Evolutionary conservation across 2,113 vertebrate species (phyloP).

Genomic region (Ceuthmochares aereus): DNA sequence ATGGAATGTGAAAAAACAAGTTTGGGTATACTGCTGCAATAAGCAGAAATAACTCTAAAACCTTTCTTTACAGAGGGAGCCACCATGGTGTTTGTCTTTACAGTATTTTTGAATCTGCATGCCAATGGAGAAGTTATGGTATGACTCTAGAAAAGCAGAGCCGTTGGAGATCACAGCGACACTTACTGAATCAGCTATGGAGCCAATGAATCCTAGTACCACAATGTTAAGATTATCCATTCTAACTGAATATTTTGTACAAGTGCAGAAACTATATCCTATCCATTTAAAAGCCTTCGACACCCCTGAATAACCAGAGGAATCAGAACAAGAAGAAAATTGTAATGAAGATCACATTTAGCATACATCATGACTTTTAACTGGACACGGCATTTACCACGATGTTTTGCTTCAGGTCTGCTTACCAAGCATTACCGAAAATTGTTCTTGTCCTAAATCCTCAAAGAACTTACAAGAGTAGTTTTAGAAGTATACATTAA

Average conservation of each 20-base stretch:
- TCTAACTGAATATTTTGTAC: neutral
- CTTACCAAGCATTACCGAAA: neutral
- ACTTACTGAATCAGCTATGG: neutral
- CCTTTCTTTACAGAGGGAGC: neutral
- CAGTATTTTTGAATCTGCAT: neutral
- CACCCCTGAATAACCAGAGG: neutral
- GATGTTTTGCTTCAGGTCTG: neutral
- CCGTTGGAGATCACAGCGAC: neutral
- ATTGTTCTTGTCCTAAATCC: neutral
- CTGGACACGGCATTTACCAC: neutral
- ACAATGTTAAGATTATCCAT: neutral
- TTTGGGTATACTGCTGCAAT: neutral
- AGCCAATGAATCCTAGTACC: neutral
- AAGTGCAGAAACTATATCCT: neutral
- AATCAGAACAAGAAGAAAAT: neutral
- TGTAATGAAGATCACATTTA: neutral
- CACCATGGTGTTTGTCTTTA: neutral
- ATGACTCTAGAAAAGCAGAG: neutral
- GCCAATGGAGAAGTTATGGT: rapidly evolving
- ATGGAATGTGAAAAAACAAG: neutral
- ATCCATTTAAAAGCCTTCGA: neutral
- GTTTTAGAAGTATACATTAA: neutral
- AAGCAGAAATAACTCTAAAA: neutral
- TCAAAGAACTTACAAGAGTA: neutral
- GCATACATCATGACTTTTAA: neutral